phyloP scores from a whole-genome alignment of 2,113 vertebrate genomes.

The Uria lomvia region DNA sequence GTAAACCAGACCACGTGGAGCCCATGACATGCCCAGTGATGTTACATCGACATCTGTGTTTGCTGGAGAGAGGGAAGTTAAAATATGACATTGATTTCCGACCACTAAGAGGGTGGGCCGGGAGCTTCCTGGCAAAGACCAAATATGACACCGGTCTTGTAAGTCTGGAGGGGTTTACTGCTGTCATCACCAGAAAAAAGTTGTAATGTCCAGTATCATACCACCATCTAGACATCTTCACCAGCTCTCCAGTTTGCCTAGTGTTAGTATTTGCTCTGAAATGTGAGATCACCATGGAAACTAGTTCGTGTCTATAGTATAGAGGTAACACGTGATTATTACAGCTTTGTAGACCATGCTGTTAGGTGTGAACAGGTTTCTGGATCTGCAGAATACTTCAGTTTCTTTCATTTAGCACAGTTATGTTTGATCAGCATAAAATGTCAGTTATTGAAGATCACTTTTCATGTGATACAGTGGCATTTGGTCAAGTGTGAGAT shows the following conservation, averaged over 20 bases:
- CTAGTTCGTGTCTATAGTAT: background rate
- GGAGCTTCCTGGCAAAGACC: background rate
- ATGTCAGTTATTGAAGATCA: background rate
- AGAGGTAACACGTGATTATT: background rate
- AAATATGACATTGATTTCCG: background rate
- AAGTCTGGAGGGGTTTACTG: background rate
- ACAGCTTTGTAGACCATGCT: background rate
- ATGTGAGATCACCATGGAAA: background rate
- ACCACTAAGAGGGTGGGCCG: background rate
- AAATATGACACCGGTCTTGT: background rate
- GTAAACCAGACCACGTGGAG: background rate
- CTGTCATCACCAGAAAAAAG: background rate
- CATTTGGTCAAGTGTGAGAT: background rate
- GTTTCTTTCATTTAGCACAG: background rate
- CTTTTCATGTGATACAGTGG: background rate
- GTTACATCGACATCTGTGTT: rapidly evolving
- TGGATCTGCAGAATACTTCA: background rate
- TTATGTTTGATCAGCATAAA: background rate
- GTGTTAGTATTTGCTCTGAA: background rate
- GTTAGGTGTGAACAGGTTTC: background rate
- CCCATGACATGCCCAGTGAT: background rate
- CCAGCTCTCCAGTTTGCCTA: background rate
- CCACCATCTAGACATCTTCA: background rate
- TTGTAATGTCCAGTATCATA: background rate
- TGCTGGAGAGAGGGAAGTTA: background rate